Base-by-base conservation (phyloP, 1,140 invertebrate genomes). In the Orius insidiosus region DNA sequence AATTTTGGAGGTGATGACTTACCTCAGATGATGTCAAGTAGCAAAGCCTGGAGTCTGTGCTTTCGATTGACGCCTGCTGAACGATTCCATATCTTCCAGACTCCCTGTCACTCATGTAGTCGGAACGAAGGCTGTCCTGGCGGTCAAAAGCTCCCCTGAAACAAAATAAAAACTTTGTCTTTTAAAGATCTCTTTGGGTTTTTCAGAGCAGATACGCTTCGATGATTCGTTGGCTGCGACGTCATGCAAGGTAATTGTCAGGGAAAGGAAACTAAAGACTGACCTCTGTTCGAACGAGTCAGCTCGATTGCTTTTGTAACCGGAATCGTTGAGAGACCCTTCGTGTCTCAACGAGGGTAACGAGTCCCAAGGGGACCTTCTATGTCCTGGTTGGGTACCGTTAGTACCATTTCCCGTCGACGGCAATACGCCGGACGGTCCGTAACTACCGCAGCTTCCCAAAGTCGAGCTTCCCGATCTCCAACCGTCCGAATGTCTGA, bases 21-120 rank as follows among this genome's bases (percentile, higher is more conserved):
- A 92, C 87, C 85, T 93, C 87, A 53, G 87, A 92, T 45, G 86
- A 92, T 52, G 87, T 93, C 59, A 93, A 71, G 69, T 93, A 92
- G 65, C 85, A 90, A 46, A 90, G 76, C 54, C 85, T 72, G 44
- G 86, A 90, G 68, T 92, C 87, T 11, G 85, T 86, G 65, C 86
- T 90, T 59, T 93, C 86, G 41, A 92, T 77, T 43, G 86, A 92
- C 34, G 85, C 84, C 64, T 93, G 87, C 64, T 89, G 85, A 7
- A 87, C 81, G 61, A 89, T 86, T 51, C 79, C 78, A 63, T 86
- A 87, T 49, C 85, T 76, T 14, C 80, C 75, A 16, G 80, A 75
- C 57, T 88, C 85, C 46, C 85, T 72, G 62, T 89, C 86, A 57
- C 84, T 86, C 65, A 85, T 76, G 66, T 89, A 90, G 58, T 88